A percentile compares a stretch with the other conserved stretches of the same genome.
Conservation (phyloP, 2,888 invertebrate genomes). For the Drosophila recens region DNA sequence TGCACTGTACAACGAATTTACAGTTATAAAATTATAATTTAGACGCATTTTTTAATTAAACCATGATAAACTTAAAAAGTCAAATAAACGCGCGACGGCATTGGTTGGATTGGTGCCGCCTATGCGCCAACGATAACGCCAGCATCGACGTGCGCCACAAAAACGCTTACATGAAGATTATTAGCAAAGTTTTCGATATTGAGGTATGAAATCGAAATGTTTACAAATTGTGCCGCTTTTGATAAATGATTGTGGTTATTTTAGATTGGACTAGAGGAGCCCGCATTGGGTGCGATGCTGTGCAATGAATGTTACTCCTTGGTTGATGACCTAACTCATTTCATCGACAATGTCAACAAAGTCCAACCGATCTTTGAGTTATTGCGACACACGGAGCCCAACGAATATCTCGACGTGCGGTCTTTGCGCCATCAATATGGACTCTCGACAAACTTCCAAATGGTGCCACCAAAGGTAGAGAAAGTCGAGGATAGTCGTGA, state of each 20-base stretch:
- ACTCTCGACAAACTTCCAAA: constrained; percentile 14
- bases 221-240: background rate
- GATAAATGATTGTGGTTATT: background rate
- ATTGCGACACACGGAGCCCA: constrained; percentile 54
- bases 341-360: constrained; percentile 53
- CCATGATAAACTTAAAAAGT: constrained; percentile 13
- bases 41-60: background rate
- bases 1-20: no score
- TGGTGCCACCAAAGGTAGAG: background rate
- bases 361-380: constrained; percentile 67
- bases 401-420: constrained; percentile 39
- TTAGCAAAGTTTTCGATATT: constrained; percentile 66
- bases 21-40: no score
- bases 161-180: constrained; percentile 44
- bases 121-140: constrained; percentile 58
- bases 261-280: constrained; percentile 60
- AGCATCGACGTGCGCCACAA: constrained; percentile 27
- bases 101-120: constrained; percentile 65
- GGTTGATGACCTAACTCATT: constrained; percentile 35
- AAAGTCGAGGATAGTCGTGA: background rate
- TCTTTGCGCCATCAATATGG: constrained; percentile 55
- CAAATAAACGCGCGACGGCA: constrained; percentile 6
- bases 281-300: constrained; percentile 57
- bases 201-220: constrained; percentile 40
- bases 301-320: constrained; percentile 52